phyloP scores from a whole-genome alignment of 1,140 invertebrate genomes.

The Lordiphosa collinella region DNA sequence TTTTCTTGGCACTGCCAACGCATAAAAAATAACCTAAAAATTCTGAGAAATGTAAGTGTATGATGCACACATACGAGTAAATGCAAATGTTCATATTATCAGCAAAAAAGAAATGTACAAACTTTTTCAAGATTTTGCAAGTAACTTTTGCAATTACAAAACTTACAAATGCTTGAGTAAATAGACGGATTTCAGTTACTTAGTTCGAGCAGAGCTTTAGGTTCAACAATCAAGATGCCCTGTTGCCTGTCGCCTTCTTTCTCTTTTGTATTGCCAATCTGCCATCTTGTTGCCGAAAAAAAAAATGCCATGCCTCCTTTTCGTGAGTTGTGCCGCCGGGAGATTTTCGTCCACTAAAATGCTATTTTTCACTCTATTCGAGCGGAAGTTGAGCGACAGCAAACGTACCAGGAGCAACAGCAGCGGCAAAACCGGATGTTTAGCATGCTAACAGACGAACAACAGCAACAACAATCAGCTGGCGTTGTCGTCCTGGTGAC shows the following conservation, averaged over 20 bases:
- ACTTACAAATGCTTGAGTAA: conserved; percentile 48
- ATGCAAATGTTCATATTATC: conserved; percentile 35
- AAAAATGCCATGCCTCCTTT: neutral
- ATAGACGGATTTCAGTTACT: conserved; percentile 42
- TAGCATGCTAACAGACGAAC: conserved; percentile 58
- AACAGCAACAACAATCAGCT: conserved; percentile 26
- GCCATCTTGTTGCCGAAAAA: conserved; percentile 12
- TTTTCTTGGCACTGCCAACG: conserved; percentile 66
- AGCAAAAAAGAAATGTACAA: neutral
- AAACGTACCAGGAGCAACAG: conserved; percentile 28
- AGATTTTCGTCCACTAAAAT: conserved; percentile 61
- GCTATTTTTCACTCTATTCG: conserved; percentile 76
- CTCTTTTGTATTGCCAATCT: conserved; percentile 47
- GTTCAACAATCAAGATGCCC: conserved; percentile 37
- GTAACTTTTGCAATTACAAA: conserved; percentile 69
- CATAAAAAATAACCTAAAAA: conserved; percentile 69
- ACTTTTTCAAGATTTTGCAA: conserved; percentile 20
- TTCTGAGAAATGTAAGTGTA: conserved; percentile 30
- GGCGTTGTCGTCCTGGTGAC: conserved; percentile 48
- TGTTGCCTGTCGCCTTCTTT: neutral
- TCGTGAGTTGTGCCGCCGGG: conserved; percentile 11
- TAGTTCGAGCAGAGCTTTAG: conserved; percentile 34
- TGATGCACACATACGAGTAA: conserved; percentile 13
- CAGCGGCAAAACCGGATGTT: conserved; percentile 58
- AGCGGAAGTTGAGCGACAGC: conserved; percentile 71